Base-by-base conservation (phyloP, 92 coral and sea anemone species). In the Umimayanthus kanabou region DNA sequence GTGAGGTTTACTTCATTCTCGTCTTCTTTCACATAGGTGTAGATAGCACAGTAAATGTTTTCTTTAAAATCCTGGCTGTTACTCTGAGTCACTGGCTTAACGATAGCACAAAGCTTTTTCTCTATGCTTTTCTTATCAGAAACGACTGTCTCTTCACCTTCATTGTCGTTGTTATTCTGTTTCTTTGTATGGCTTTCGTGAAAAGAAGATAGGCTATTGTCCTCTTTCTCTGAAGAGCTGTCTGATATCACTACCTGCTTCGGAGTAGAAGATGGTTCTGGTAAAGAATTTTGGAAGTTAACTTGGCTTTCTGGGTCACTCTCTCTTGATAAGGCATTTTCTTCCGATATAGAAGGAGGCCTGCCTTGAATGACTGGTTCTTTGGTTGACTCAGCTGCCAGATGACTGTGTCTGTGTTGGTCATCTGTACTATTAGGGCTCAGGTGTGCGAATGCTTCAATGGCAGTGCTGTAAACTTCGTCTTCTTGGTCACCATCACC, bases 11-110 rank as follows among this genome's bases (percentile, higher is more conserved):
- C 96, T 86, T 95, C 98, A 23, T 82, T 42, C 0, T 90, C 92
- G 10, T 89, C 90, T 37, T 96, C 94, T 73, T 92, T 94, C 23
- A 30, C 37, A 90, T 96, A 96, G 64, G 90, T 87, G 4, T 91
- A 89, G 58, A 95, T 76, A n/a, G 93, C 98, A 23, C 73, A 88
- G 69, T 76, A 93, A 25, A 74, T 90, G 14, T 77, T 74, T 23
- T 39, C 67, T 39, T 81, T 73, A 1, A 47, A 29, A 18, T 26
- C 7, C 9, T 1, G 23, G 23, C 20, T 67, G 37, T 47, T 53
- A 20, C 9, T 50, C 25, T 78, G 45, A 72, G 40, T 47, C 9
- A 6, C 42, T 76, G 80, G 33, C 25, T 74, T 50, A 9, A 45
- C 74, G 73, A 23, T 37, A 9, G 39, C 45, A 18, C 11, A 1